Conservation (phyloP, 2,113 vertebrate genomes). For the Sylvietta virens region DNA sequence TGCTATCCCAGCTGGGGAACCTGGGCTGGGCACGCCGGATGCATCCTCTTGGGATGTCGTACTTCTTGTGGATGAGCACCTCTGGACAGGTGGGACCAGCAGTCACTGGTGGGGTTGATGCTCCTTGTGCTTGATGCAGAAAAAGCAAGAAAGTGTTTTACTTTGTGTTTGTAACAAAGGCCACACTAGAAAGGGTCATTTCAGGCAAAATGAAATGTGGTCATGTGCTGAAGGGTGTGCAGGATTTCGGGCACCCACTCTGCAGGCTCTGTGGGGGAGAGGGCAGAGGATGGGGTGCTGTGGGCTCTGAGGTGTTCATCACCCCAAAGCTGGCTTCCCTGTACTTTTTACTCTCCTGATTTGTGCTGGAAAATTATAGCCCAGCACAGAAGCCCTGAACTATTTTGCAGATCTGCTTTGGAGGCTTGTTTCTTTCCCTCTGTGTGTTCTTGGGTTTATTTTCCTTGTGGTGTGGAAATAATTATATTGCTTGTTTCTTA, state of each 20-base stretch:
- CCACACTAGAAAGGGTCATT: not conserved
- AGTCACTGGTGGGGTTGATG: not conserved
- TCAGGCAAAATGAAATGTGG: not conserved
- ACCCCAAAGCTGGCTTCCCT: not conserved
- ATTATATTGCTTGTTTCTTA: not conserved
- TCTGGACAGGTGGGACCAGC: not conserved
- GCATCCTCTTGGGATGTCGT: not conserved
- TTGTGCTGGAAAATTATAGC: not conserved
- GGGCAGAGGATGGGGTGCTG: not conserved
- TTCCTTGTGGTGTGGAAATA: not conserved
- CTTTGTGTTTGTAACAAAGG: not conserved
- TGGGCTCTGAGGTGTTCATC: not conserved
- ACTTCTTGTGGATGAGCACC: not conserved
- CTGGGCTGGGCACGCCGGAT: accelerated
- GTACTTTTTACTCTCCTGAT: not conserved
- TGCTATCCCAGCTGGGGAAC: not conserved
- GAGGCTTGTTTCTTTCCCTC: not conserved
- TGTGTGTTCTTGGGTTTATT: not conserved
- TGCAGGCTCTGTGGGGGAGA: not conserved
- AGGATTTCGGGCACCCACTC: not conserved
- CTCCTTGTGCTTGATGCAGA: not conserved
- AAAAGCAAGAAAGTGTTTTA: not conserved
- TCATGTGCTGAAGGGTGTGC: accelerated
- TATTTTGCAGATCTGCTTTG: not conserved
- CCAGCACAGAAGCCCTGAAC: not conserved